Base-by-base conservation (phyloP, 1,140 invertebrate species). In the Drosophila nebulosa region DNA sequence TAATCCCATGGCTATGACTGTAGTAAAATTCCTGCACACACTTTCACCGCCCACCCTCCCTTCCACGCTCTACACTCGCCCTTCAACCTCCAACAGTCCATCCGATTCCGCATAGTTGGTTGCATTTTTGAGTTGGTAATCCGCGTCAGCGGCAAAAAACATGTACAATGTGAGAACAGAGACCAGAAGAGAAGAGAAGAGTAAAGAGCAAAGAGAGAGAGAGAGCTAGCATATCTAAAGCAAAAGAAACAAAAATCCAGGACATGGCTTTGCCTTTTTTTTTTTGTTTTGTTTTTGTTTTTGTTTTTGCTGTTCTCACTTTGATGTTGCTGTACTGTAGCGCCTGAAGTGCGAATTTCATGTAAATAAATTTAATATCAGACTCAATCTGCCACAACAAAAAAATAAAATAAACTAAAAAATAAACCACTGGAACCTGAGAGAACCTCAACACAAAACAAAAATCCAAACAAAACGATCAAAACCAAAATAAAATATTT, bases 281-380 rank as follows among this genome's bases (percentile, higher is more conserved):
- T 16, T 32, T 32, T 4, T 2, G 2, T 24, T 32, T 46, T 21
- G 16, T n/a, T 21, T 46, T 21, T 46, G 18, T 2, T 32, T 32
- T 12, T 10, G 9, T 32, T 32, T 18, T 9, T 30, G 27, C 6
- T 21, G 39, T 46, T 46, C 16, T 21, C 39, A 46, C 39, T 46
- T 46, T 46, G 39, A 7, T 46, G 39, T 46, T 46, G 39, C 5
- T 18, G 39, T 16, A 4, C 14, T 16, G 14, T 42, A 67, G 57
- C 58, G 51, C 62, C 53, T 52, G 46, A 76, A 79, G 80, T 85
- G 77, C 65, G 76, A 79, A 84, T 73, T 84, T 79, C 63, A 63
- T 64, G 73, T 67, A 85, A 84, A 84, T 84, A 85, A 84, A 84
- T 84, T 79, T 70, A 85, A 84, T 80, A 85, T 84, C 81, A 80